Conservation (phyloP, 2,113 vertebrate genomes). For the Neofelis nebulosa region DNA sequence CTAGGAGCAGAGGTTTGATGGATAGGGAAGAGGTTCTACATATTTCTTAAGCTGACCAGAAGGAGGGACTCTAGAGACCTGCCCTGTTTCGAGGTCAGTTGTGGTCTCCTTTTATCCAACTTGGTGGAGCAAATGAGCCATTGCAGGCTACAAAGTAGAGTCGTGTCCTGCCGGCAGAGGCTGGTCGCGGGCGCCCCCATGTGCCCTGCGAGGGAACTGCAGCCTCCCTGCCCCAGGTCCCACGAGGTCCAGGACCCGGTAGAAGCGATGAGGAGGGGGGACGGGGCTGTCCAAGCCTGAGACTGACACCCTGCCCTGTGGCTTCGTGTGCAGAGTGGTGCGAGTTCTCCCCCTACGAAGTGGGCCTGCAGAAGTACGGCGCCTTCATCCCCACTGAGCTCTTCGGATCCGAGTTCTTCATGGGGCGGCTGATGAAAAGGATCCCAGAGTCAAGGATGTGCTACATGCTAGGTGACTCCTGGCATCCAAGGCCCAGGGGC, state of each 20-base stretch:
- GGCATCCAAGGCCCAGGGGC: no score
- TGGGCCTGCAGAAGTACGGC: conserved; percentile 92
- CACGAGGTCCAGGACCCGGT: fast-evolving
- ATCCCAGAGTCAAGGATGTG: conserved; percentile 88
- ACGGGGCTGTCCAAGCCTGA: not conserved
- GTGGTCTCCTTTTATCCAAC: not conserved
- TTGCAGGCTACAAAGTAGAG: not conserved
- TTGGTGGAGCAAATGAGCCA: not conserved
- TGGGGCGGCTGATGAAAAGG: conserved; percentile 89
- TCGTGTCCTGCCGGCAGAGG: not conserved
- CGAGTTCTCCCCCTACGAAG: conserved; percentile 93
- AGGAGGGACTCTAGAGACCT: not conserved
- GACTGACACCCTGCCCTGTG: not conserved
- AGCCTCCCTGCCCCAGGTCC: not conserved
- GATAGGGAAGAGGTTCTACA: not conserved
- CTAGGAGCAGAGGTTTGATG: not conserved
- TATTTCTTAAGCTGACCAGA: not conserved
- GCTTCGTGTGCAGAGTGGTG: conserved; percentile 87
- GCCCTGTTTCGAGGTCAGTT: not conserved
- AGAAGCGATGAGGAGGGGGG: fast-evolving
- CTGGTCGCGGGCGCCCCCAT: not conserved
- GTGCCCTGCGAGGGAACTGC: not conserved
- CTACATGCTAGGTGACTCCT: conserved; percentile 87
- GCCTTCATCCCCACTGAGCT: conserved; percentile 87
- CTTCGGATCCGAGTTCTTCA: conserved; percentile 93